Percentiles rank a stretch among this genome's conserved stretches.
These are phyloP conservation scores for Helleia helle DNA, from an alignment of 2,888 invertebrate genomes.

Conservation along the genomic window DNA sequence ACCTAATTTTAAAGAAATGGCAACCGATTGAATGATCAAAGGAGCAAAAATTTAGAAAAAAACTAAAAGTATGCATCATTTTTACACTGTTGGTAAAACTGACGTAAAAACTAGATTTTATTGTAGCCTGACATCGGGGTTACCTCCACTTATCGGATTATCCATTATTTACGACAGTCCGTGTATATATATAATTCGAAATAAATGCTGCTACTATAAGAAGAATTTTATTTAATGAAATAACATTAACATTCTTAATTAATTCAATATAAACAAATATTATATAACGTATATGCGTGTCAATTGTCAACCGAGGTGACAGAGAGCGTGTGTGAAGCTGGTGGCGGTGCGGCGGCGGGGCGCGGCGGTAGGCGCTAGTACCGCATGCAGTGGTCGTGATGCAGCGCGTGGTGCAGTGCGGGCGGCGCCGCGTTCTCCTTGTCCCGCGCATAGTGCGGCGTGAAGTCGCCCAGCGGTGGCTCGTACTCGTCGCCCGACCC, in stretches of 20 bases:
- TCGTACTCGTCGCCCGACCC: constrained; percentile 55
- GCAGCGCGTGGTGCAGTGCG: constrained; percentile 45
- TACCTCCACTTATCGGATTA: no score
- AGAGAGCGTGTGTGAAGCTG: not conserved
- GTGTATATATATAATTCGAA: no score
- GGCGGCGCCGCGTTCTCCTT: constrained; percentile 60
- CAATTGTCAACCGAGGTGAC: not conserved
- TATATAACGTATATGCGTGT: not conserved
- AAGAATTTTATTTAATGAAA: constrained; percentile 10
- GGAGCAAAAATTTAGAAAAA: no score
- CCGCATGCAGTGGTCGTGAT: constrained; percentile 63
- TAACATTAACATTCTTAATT: constrained; percentile 12
- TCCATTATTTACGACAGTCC: no score
- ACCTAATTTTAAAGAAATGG: no score
- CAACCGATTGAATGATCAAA: no score
- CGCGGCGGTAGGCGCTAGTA: constrained; percentile 36
- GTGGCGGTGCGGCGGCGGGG: not conserved
- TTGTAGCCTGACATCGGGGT: no score
- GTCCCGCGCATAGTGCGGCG: constrained; percentile 38
- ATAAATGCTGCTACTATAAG: not conserved
- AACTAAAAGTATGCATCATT: no score
- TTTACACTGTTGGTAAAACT: no score
- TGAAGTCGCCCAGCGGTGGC: constrained; percentile 36
- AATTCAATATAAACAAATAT: constrained; percentile 1
- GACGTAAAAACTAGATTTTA: no score